Evolutionary conservation across 2,113 vertebrate genomes (phyloP), one percentile per base, ranked within the genome.

Genomic region (Casuarius casuarius): DNA sequence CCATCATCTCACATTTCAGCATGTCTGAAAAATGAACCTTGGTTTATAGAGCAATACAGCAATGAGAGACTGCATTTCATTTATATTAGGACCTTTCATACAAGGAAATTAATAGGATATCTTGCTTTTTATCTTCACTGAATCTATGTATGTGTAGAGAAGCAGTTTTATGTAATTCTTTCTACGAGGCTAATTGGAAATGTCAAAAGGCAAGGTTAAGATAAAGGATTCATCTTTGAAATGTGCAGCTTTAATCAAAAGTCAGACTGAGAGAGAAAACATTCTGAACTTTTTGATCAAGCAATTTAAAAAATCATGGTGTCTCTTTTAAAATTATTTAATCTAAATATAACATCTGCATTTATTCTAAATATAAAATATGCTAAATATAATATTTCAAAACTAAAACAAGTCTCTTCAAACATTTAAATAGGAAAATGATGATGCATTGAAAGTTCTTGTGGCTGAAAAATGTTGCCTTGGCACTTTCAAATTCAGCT

Each of bases 301-400:
- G 76, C 35, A 80, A 86, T 94, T 95, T 86, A 71, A 94, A 87
- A 87, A 93, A 86, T 82, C 92, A 88, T 48, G 10, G 48, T 58
- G 42, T 66, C 81, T 91, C 16, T 62, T 80, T 91, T 46, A 58
- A 91, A 77, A 73, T 70, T 48, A 84, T 52, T 89, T 84, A 58
- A 52, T 67, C 85, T 84, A 93, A 89, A 87, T 87, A 59, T 48
- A 89, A 73, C 49, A 85, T 93, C 33, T 73, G 26, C 18, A 80
- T 80, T 82, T 94, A 76, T 76, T 91, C 89, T 85, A 96, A 95
- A 92, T 90, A 83, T 91, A 92, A 59, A 87, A 90, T 87, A 49
- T 91, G 78, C 87, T 84, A 94, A 97, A 87, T 49, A 44, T 89
- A 94, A 46, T 68, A 87, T 94, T 84, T 82, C 52, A 87, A 85